Conservation (phyloP, 2,113 vertebrate species). For the Raphicerus campestris region DNA sequence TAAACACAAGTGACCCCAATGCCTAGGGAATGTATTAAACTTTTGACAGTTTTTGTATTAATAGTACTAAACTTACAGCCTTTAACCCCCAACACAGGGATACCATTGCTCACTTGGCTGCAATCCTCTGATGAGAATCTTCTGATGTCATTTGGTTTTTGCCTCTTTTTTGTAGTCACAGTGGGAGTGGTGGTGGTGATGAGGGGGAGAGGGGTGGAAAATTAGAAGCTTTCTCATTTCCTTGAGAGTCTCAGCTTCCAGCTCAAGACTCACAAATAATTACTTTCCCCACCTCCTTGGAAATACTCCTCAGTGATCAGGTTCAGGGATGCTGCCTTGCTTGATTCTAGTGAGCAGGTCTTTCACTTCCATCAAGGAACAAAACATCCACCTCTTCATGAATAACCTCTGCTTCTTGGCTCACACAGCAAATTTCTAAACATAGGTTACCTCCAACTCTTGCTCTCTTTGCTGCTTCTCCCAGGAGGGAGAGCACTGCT, state of each 20-base stretch:
- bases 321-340: not conserved
- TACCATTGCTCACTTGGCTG: not conserved
- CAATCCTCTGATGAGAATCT: not conserved
- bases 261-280: not conserved
- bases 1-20: not conserved
- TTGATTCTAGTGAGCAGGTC: not conserved
- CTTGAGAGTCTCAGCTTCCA: constrained; percentile 17
- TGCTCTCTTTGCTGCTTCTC: constrained; percentile 38
- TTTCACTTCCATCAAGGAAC: not conserved
- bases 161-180: not conserved
- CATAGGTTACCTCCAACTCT: constrained; percentile 11
- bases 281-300: not conserved
- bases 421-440: not conserved
- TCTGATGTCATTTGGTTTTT: not conserved
- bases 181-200: not conserved
- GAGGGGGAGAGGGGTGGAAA: not conserved
- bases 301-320: not conserved
- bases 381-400: not conserved
- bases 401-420: not conserved
- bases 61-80: rapidly evolving
- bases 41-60: not conserved
- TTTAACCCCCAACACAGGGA: not conserved
- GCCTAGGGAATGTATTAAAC: not conserved
- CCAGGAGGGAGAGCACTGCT: constrained; percentile 55
- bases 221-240: constrained; percentile 39